Evolutionary conservation across 2,113 vertebrate genomes (phyloP).

Genomic region (Hylia prasina): DNA sequence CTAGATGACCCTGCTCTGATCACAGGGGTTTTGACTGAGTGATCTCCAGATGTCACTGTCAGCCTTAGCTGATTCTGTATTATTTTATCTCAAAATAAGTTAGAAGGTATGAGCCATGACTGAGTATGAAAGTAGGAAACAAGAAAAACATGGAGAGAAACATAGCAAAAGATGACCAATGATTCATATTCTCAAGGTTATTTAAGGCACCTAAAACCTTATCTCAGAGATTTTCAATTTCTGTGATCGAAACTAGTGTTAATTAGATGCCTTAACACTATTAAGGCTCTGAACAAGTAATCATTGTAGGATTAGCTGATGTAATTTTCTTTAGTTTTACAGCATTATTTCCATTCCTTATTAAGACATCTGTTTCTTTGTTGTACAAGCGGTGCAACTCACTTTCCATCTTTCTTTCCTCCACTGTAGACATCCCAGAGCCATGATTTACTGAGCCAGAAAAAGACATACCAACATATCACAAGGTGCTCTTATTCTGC

Average conservation of each 20-base stretch:
- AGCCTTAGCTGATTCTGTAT: not conserved
- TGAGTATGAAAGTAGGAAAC: not conserved
- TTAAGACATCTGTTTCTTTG: not conserved
- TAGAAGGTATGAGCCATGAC: not conserved
- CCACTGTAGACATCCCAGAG: not conserved
- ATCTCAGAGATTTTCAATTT: not conserved
- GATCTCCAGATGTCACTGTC: not conserved
- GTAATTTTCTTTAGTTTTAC: not conserved
- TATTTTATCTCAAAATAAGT: not conserved
- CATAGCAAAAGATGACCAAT: not conserved
- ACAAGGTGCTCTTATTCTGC: not conserved
- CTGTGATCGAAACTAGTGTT: not conserved
- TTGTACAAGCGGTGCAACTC: not conserved
- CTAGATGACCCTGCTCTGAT: not conserved
- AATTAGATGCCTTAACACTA: not conserved
- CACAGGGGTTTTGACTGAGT: not conserved
- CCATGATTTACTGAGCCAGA: not conserved
- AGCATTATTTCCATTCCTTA: not conserved
- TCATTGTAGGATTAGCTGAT: not conserved
- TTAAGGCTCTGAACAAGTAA: not conserved
- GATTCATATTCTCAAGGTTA: not conserved
- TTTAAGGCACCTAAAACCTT: not conserved
- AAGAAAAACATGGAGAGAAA: not conserved
- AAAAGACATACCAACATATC: not conserved
- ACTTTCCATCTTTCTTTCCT: not conserved